Conservation (phyloP, 2,113 vertebrate genomes). For the Hydropotes inermis region DNA sequence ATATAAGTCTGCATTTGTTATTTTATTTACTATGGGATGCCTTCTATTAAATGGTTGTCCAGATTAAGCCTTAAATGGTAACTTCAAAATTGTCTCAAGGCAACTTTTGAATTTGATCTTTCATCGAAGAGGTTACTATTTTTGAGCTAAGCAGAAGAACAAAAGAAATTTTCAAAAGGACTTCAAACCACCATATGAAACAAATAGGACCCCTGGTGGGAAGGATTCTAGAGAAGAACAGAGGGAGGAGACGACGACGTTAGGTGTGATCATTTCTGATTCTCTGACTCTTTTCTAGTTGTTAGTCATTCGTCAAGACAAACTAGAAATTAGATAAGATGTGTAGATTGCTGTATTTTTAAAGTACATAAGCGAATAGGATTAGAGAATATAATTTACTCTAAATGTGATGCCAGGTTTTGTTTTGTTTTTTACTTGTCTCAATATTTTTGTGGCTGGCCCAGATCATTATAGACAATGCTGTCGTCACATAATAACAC, state of each 20-base stretch:
- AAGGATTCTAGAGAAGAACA: neutral
- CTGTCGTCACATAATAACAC: neutral
- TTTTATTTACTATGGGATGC: neutral
- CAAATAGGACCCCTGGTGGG: neutral
- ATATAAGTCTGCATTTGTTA: neutral
- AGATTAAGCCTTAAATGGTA: slow-evolving; percentile 1
- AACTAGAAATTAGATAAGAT: neutral
- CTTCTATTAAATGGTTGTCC: neutral
- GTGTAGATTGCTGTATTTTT: neutral
- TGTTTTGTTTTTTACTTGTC: neutral
- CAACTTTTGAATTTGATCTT: neutral
- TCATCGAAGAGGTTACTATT: neutral
- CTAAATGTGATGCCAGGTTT: neutral
- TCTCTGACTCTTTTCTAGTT: neutral
- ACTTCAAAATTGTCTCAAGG: neutral
- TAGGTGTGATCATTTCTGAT: neutral
- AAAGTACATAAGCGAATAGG: neutral
- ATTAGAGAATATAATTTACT: neutral
- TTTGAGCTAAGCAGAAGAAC: slow-evolving; percentile 13
- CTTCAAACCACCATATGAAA: neutral
- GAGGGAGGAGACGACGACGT: neutral
- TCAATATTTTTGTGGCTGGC: neutral
- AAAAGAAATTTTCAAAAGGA: slow-evolving; percentile 50
- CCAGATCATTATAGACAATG: neutral
- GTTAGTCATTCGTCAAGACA: neutral